Conservation (phyloP, 2,888 invertebrate genomes). For the Octodonta nipae region DNA sequence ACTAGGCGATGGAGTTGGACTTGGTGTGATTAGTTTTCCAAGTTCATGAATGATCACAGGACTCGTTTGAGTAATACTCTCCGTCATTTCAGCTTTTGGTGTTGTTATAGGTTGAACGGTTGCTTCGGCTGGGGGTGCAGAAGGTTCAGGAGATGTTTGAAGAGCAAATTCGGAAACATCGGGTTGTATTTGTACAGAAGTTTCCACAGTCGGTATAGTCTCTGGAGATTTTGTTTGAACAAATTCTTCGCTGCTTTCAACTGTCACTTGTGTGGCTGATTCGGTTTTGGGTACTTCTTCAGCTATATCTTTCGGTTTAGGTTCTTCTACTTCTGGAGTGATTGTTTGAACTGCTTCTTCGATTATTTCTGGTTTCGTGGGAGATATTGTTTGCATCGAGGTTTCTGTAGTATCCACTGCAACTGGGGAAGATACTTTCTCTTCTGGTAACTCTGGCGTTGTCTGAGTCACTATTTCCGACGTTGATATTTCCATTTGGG, state of each 20-base stretch:
- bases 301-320: neutral
- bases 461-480: constrained; percentile 38
- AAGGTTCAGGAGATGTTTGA: constrained; percentile 18
- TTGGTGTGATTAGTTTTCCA: constrained; percentile 13
- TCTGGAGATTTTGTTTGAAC: constrained; percentile 36
- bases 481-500: constrained; percentile 35
- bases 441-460: constrained; percentile 21
- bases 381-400: constrained; percentile 35
- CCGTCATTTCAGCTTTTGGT: constrained; percentile 23
- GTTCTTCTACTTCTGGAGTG: constrained; percentile 14
- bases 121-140: constrained; percentile 10
- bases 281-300: constrained; percentile 24
- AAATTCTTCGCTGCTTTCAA: constrained; percentile 26
- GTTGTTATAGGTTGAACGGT: constrained; percentile 6
- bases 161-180: constrained; percentile 10
- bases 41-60: constrained; percentile 39
- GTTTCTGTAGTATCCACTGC: constrained; percentile 29
- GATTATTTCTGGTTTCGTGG: constrained; percentile 23
- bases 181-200: constrained; percentile 17
- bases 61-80: constrained; percentile 43
- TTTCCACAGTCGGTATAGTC: constrained; percentile 21
- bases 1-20: constrained; percentile 18
- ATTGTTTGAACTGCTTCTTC: constrained; percentile 30
- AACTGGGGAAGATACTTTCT: constrained; percentile 14
- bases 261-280: constrained; percentile 30